A percentile compares a stretch with the other conserved stretches of the same genome.
Conservation (phyloP, 2,888 invertebrate genomes). For the Pollenia labialis region DNA sequence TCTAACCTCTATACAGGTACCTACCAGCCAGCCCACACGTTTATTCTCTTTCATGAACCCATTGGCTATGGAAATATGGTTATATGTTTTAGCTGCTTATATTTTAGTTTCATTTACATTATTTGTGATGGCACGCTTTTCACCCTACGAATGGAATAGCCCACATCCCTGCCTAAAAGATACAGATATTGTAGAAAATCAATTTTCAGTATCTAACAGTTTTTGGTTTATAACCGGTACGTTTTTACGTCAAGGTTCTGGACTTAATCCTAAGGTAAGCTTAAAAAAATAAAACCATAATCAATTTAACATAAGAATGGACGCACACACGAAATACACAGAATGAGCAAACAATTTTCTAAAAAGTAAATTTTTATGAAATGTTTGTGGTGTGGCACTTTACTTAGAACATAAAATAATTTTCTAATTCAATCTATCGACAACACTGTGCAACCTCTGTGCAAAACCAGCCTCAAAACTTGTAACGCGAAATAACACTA, state of each 20-base stretch:
- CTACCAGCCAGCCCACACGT: slow-evolving; percentile 88
- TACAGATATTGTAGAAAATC: slow-evolving; percentile 72
- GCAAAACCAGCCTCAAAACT: no score
- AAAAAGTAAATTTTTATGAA: no score
- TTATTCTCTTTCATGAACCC: slow-evolving; percentile 95
- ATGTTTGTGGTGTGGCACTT: no score
- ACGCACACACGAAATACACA: not conserved
- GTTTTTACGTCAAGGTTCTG: slow-evolving; percentile 93
- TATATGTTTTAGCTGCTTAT: slow-evolving; percentile 92
- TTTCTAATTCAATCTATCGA: no score
- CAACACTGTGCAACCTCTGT: no score
- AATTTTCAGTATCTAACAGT: slow-evolving; percentile 96
- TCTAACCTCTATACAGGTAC: slow-evolving; percentile 85
- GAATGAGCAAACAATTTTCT: no score
- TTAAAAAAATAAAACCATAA: not conserved
- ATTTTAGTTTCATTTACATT: slow-evolving; percentile 91
- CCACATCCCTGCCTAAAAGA: slow-evolving; percentile 85
- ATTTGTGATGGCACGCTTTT: slow-evolving; percentile 92
- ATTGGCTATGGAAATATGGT: slow-evolving; percentile 93
- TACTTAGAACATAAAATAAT: no score
- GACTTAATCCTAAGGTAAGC: slow-evolving; percentile 92
- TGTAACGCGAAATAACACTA: no score
- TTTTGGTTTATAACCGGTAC: slow-evolving; percentile 97
- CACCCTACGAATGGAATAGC: slow-evolving; percentile 91
- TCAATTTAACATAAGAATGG: not conserved